Conservation (phyloP, 1,140 invertebrate genomes). For the Drosophila tsacasi region DNA sequence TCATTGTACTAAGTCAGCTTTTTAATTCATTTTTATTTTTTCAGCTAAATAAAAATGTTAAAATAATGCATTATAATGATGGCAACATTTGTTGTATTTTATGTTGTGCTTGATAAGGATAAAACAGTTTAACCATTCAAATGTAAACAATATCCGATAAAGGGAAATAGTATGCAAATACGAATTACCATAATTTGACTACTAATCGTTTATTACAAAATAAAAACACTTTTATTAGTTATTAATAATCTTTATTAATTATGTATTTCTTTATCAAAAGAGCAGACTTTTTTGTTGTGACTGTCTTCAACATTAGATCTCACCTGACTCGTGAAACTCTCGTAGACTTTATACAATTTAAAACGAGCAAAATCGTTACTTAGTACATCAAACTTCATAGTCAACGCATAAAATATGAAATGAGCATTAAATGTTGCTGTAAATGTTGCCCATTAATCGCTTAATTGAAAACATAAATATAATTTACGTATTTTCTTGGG, state of each 20-base stretch:
- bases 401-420: conserved; percentile 42
- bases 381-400: conserved; percentile 51
- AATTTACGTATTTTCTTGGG: conserved; percentile 25
- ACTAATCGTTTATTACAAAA: no score
- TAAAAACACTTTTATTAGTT: conserved; percentile 16
- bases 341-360: conserved; percentile 69
- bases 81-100: no score
- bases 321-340: conserved; percentile 62
- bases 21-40: background rate
- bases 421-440: conserved; percentile 11
- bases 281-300: conserved; percentile 69
- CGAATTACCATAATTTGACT: background rate
- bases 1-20: background rate
- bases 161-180: background rate
- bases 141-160: no score
- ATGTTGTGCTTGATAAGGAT: no score
- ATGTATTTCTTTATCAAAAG: conserved; percentile 69
- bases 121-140: no score
- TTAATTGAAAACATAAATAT: conserved; percentile 45
- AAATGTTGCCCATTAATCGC: conserved; percentile 18
- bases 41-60: no score
- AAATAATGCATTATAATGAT: no score
- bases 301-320: conserved; percentile 61
- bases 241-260: conserved; percentile 62
- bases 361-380: conserved; percentile 46